Base-by-base conservation (phyloP, 2,888 invertebrate species). In the Unio delphinus region DNA sequence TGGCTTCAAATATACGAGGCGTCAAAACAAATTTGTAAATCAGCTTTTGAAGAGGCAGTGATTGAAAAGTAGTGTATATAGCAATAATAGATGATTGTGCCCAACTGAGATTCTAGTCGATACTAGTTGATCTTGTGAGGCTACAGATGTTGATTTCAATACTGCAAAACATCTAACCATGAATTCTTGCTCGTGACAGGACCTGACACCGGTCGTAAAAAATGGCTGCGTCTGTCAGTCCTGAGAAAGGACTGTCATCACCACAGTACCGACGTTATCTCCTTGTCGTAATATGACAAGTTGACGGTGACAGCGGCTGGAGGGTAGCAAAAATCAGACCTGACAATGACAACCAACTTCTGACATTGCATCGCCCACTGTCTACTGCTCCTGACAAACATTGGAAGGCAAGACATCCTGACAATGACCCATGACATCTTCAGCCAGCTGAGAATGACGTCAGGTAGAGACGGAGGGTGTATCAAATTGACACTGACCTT, bases 401-500 rank as follows among this genome's bases (percentile, higher is more conserved):
- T 45, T 3, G 45, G 45, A 45, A 15, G 45, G 45, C 45, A 45
- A 11, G 45, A 45, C 45, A 45, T 45, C 45, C 3, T 45, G 45
- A 45, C 45, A 45, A 15, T 45, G 45, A 45, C 45, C 45, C 11
- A 45, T 45, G 5, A 54, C 55, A 26, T 61, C 64, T 54, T 18
- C 61, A 23, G 60, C 69, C 34, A 5, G 30, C 34, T 55, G 20
- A 23, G 34, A 57, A 28, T 34, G 64, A 59, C 30, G 64, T 28
- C n/a, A 26, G 30, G 23, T 59, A 63, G 28, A 56, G 30, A 45
- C 54, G 55, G 15, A 55, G 30, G 55, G 64, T 26, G 54, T 20
- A 23, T 59, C 59, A 5, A 54, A 26, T 8, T 68, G 68, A 68
- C 68, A 68, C n/a, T 68, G 68, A 68, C 68, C 68, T 11, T 61